These are phyloP conservation scores for Gonioctena quinquepunctata DNA, from an alignment of 1,140 invertebrate species.

Conservation along the genomic window DNA sequence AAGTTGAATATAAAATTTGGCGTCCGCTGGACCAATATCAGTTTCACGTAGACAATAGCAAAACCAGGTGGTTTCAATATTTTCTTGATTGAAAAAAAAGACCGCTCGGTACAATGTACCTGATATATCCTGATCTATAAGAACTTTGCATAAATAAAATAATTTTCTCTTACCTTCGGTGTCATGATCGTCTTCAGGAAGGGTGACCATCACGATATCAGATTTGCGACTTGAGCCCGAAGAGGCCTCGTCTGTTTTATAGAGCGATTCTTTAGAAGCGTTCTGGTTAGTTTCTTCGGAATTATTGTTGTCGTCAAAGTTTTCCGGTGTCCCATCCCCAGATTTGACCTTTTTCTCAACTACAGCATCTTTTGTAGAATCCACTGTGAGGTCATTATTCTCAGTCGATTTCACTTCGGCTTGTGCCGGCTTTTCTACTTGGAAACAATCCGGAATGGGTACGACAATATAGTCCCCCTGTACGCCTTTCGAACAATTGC, in stretches of 20 bases:
- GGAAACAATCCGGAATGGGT: conserved; percentile 13
- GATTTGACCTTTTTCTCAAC: background rate
- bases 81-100: too few relatives aligned
- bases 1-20: too few relatives aligned
- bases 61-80: too few relatives aligned
- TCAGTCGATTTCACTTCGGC: background rate
- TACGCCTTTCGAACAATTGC: conserved; percentile 17
- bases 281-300: conserved; percentile 13
- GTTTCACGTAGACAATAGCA: too few relatives aligned
- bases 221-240: conserved; percentile 14
- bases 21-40: too few relatives aligned
- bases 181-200: conserved; percentile 29
- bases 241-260: background rate
- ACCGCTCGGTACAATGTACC: too few relatives aligned
- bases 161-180: conserved; percentile 29
- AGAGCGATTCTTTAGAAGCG: background rate
- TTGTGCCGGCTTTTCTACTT: background rate
- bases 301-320: conserved; percentile 29
- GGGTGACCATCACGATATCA: conserved; percentile 29
- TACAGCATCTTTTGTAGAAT: background rate
- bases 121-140: too few relatives aligned
- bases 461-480: conserved; percentile 16
- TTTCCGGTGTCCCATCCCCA: background rate
- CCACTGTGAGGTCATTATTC: background rate
- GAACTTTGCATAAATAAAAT: too few relatives aligned